Conservation (phyloP, 2,888 invertebrate genomes). For the Caenorhabditis sp. region DNA sequence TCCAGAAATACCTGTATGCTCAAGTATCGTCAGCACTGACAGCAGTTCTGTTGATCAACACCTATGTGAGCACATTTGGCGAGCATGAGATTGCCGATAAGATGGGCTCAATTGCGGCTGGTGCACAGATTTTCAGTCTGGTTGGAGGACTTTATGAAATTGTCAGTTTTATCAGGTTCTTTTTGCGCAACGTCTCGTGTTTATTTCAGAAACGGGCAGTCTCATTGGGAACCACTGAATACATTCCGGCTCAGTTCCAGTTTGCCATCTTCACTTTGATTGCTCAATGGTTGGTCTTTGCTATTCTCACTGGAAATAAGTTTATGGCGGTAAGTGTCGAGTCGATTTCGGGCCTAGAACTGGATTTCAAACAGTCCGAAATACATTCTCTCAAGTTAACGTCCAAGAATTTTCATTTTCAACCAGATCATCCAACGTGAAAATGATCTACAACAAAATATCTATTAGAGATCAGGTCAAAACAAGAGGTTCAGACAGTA, state of each 20-base stretch:
- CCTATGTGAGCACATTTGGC: slow-evolving; percentile 37
- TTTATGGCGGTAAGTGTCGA: slow-evolving; percentile 59
- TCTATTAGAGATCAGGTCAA: too few species aligned
- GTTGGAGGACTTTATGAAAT: slow-evolving; percentile 63
- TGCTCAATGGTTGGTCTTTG: slow-evolving; percentile 66
- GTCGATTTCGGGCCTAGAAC: too few species aligned
- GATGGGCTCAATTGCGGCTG: slow-evolving; percentile 67
- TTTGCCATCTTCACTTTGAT: slow-evolving; percentile 62
- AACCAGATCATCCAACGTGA: too few species aligned
- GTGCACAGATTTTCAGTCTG: slow-evolving; percentile 63
- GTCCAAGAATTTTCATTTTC: too few species aligned
- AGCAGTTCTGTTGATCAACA: slow-evolving; percentile 50
- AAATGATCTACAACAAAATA: too few species aligned
- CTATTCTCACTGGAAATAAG: slow-evolving; percentile 57
- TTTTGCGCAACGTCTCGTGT: not conserved
- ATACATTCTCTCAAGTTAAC: too few species aligned
- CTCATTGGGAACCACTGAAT: slow-evolving; percentile 62
- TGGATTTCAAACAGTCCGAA: too few species aligned
- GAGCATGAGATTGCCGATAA: slow-evolving; percentile 29
- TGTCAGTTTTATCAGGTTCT: slow-evolving; percentile 28
- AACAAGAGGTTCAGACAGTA: too few species aligned
- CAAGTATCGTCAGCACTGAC: slow-evolving; percentile 51
- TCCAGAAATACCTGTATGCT: slow-evolving; percentile 63
- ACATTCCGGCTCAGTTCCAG: slow-evolving; percentile 65
- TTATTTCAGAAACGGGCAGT: slow-evolving; percentile 57